Base-by-base conservation (phyloP, 2,797 vertebrate species). In the Monodelphis domestica region DNA sequence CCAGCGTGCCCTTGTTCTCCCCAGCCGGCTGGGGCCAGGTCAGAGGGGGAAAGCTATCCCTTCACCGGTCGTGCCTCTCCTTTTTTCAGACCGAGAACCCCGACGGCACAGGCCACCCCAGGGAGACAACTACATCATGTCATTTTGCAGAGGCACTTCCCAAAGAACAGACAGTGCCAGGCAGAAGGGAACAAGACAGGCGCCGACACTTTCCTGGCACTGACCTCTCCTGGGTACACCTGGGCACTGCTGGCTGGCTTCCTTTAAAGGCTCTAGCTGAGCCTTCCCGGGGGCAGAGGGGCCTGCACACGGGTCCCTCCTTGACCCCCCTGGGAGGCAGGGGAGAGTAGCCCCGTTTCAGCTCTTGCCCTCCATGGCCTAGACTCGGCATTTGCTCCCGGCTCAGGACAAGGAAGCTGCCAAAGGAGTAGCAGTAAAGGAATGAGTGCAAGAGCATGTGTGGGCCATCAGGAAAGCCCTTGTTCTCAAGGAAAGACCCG, bases 211-310 rank as follows among this genome's bases (percentile, higher is more conserved):
- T 78, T 30, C 70, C 92, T n/a, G 88, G 55, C 59, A 0, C 0
- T 5, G 87, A 87, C 29, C 38, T 52, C 52, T n/a, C 21, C 91
- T 2, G 17, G 54, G 78, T 63, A 91, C 59, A 56, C 63, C 38
- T 24, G 9, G 63, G 70, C 21, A 24, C 7, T 0, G 70, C 70
- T 78, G 59, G 59, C 15, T 2, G 4, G 0, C 0, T 3, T 0
- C 1, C 29, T 52, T 54, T 21, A 45, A 52, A 70, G 87, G 38
- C 24, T 53, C 78, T 12, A 54, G 33, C 52, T 24, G 52, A 59
- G 12, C 2, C 30, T 59, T 59, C 57, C 4, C 29, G 26, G 38
- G 12, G 38, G 24, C 21, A 45, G 70, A 45, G 38, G 70, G 5
- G 10, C 29, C 57, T 59, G 30, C 2, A 9, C 2, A 30, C 10